Evolutionary conservation across 2,888 invertebrate species (phyloP), one percentile per base, ranked within the genome.

Genomic region (Meta bourneti): DNA sequence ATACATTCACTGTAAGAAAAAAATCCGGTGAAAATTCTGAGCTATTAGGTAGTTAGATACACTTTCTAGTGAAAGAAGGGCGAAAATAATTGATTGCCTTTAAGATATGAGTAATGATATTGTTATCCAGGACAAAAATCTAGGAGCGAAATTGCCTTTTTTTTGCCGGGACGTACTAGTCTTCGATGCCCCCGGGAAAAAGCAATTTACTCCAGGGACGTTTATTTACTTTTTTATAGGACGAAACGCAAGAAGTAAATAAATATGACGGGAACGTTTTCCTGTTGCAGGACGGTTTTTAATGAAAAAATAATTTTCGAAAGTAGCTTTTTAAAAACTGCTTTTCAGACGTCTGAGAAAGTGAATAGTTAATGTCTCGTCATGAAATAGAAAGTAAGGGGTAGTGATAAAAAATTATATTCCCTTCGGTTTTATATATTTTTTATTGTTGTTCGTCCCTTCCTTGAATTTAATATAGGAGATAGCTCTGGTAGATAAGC

Each of bases 31-130:
- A 61, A 9, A 61, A 61, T 16, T 11, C 61, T 1, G 11, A 6
- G 16, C 61, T 61, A 11, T 11, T 8, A 61, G 13, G 61, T 61
- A 16, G 61, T 61, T 16, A 61, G 52, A 69, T 71, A 48, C 8
- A 71, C 52, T 13, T 71, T 48, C 81, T 16, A n/a, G 69, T 16
- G 16, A 19, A 79, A 16, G 51, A 69, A 61, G 9, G 61, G 61
- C 16, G 11, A 61, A 85, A 85, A 78, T 51, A 79, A 86, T 71
- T 20, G 52, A 51, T 69, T 49, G 51, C 70, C 78, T 51, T 48
- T 70, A 86, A 71, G 86, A 79, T 86, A 86, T 86, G 79, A 86
- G 51, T 86, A 86, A 86, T 86, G 86, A 86, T 86, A 86, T 52
- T 78, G 86, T 79, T 75, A 86, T 83, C 83, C 49, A 6, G 13